Conservation (phyloP, 1,140 invertebrate species). For the Telenomus remus region DNA sequence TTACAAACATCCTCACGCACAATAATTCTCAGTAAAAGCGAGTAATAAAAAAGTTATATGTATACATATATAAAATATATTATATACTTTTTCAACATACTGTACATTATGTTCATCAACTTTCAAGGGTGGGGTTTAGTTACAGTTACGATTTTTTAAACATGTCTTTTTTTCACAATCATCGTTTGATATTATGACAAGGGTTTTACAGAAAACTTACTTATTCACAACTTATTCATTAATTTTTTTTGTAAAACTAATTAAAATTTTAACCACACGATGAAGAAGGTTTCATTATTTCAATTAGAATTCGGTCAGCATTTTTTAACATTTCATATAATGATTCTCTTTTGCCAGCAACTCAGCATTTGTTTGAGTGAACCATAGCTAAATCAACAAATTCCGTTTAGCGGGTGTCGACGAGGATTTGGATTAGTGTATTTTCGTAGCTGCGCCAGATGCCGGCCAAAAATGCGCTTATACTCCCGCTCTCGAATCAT, state of each 20-base stretch:
- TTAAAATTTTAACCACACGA: too few relatives aligned
- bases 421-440: conserved; percentile 47
- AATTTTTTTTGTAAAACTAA: too few relatives aligned
- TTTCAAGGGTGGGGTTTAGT: conserved; percentile 19
- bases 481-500: conserved; percentile 49
- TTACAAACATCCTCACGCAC: conserved; percentile 64
- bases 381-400: conserved; percentile 48
- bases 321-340: too few relatives aligned
- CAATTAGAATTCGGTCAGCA: background rate
- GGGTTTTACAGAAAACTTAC: conserved; percentile 19
- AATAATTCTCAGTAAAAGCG: conserved; percentile 57
- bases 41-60: conserved; percentile 67
- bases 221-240: background rate
- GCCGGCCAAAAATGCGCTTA: conserved; percentile 52
- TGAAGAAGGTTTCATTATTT: background rate
- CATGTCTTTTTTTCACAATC: conserved; percentile 16
- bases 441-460: conserved; percentile 54
- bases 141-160: conserved; percentile 41
- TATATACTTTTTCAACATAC: conserved; percentile 61
- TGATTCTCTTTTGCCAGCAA: too few relatives aligned
- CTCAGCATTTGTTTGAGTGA: conserved; percentile 23
- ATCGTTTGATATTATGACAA: conserved; percentile 22
- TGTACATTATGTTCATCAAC: conserved; percentile 61
- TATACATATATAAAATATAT: conserved; percentile 66
- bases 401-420: conserved; percentile 41